Evolutionary conservation across 2,797 vertebrate genomes (phyloP).

Genomic region (Antennarius maculatus): DNA sequence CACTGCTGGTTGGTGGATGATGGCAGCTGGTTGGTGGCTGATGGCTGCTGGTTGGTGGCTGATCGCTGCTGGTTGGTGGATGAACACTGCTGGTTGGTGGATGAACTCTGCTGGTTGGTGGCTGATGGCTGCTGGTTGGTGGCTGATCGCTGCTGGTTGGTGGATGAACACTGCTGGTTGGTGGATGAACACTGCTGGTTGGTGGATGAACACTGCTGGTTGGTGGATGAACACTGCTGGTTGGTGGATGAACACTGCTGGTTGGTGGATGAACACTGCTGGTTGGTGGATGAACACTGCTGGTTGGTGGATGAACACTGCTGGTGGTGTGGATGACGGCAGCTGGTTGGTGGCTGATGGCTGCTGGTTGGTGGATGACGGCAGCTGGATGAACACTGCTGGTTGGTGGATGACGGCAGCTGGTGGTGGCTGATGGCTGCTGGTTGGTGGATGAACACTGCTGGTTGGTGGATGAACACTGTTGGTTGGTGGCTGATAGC

Average conservation of each 20-base stretch:
- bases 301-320: constrained; percentile 63
- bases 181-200: constrained; percentile 17
- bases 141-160: constrained; percentile 34
- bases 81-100: constrained; percentile 65
- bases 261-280: constrained; percentile 68
- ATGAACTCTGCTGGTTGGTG: constrained; percentile 15
- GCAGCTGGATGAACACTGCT: constrained; percentile 60
- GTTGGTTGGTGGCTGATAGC: constrained; percentile 70
- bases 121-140: constrained; percentile 61
- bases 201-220: constrained; percentile 65
- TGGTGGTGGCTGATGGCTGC: constrained; percentile 65
- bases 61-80: constrained; percentile 60
- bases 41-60: constrained; percentile 51
- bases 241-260: too few species aligned
- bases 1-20: constrained; percentile 50
- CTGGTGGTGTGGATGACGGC: too few species aligned
- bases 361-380: constrained; percentile 56
- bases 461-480: too few species aligned
- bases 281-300: constrained; percentile 40
- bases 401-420: constrained; percentile 43
- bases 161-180: constrained; percentile 55
- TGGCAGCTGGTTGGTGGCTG: constrained; percentile 67
- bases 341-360: constrained; percentile 27
- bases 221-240: constrained; percentile 33
- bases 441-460: constrained; percentile 34